Evolutionary conservation across 2,888 invertebrate species (phyloP), one percentile per base, ranked within the genome.

Genomic region (Blastobasis lacticolella): DNA sequence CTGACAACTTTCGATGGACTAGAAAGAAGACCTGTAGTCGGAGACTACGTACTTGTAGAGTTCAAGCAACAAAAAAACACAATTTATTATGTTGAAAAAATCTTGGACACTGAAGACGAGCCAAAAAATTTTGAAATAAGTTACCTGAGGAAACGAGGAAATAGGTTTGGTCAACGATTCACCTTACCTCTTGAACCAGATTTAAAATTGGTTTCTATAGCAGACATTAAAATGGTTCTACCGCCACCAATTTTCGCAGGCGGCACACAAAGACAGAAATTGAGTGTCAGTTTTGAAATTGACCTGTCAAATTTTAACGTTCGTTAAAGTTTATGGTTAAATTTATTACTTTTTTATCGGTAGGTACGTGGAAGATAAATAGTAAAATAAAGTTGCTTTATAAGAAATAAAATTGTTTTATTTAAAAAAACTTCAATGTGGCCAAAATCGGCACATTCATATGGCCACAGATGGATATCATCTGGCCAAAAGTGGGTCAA

Each of bases 1-100:
- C 2, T 45, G 2, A 43, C 48, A 37, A 37, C 41, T 10, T 51
- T 51, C 42, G 44, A 51, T 38, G 37, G 47, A 47, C 51, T 51
- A 46, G 43, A 47, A 3, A 50, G 45, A 46, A 50, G 10, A 5
- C 50, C 50, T 38, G 38, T 23, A 46, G 38, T 38, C 10, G 50
- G 36, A 45, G 50, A 50, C 45, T 50, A 38, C 45, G 50, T 46
- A 46, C 50, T 50, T 45, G 50, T 50, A 46, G 50, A 50, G 37
- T 50, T 50, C 38, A 50, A 50, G 45, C 45, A 50, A 46, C 38
- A 37, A 7, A 50, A 50, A 46, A 45, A 41, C 37, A 36, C 46
- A 46, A 10, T 50, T 38, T 50, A 46, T 46, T 50, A 46, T 42
- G 38, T 46, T 38, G 50, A 46, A 45, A 50, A 50, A 50, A 50